Evolutionary conservation across 2,797 vertebrate species (phyloP), one percentile per base, ranked within the genome.

Genomic region (Lycodopsis pacificus): DNA sequence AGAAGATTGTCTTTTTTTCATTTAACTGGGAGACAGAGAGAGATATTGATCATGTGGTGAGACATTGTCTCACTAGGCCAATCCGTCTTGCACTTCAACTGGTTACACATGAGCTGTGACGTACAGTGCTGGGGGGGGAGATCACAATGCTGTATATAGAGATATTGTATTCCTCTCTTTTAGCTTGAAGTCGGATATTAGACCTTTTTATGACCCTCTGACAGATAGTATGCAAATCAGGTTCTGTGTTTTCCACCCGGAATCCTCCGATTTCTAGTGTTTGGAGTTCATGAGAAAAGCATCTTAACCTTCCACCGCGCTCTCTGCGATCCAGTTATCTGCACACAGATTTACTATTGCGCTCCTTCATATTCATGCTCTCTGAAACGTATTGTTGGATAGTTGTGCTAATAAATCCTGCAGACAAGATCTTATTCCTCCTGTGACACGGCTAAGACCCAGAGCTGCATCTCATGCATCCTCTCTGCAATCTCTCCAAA

Each of bases 1-100:
- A 76, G 84, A 86, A 91, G 89, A 93, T 91, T 91, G 90, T 91
- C 88, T 89, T 89, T 92, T 94, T 91, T 92, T 90, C 90, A 91
- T 94, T 89, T 86, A 84, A 90, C 86, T 59, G 75, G 84, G 77
- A 85, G 91, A 92, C 93, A 92, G 83, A 93, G 91, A 93, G 87
- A 87, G 90, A 93, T 93, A 91, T 93, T 91, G 91, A 93, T 95
- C 87, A 91, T 88, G 84, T 78, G 77, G 84, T 81, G 88, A 92
- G 90, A 89, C 91, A 86, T 76, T 83, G 87, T 85, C 83, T 90
- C 65, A 13, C 82, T 22, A 25, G 71, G 74, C 79, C 82, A 58
- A 93, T 93, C 80, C 71, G 66, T 93, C 90, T 89, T 91, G 51
- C 73, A 63, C 82, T 76, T 88, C 87, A 87, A 84, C 77, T 72